Evolutionary conservation across 2,797 vertebrate species (phyloP).

Genomic region (Paratrypauchen microcephalus): DNA sequence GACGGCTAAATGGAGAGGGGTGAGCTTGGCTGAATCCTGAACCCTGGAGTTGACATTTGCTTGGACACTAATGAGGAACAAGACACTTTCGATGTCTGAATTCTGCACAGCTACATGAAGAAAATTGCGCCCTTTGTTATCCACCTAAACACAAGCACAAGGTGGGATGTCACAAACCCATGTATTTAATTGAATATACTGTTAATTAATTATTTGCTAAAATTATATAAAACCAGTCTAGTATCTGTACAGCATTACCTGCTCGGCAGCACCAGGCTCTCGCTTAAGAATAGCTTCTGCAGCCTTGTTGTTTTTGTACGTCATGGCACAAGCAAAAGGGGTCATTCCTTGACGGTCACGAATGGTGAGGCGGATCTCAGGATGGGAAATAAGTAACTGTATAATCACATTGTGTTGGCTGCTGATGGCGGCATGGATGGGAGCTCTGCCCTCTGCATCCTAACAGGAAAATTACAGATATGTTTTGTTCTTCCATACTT

Average conservation of each 20-base stretch:
- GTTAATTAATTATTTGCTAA: neutral
- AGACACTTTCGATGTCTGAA: conserved; percentile 96
- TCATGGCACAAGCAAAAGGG: conserved; percentile 98
- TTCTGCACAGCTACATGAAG: conserved; percentile 95
- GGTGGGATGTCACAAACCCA: neutral
- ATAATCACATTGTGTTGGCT: conserved; percentile 95
- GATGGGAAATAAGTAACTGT: conserved; percentile 95
- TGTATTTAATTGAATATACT: neutral
- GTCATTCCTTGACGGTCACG: conserved; percentile 96
- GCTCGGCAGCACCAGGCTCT: conserved; percentile 93
- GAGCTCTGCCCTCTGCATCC: conserved; percentile 95
- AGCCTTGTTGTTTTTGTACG: conserved; percentile 96
- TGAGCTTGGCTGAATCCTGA: conserved; percentile 94
- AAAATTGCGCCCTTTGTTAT: conserved; percentile 98
- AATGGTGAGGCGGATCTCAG: conserved; percentile 88
- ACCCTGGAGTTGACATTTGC: conserved; percentile 96
- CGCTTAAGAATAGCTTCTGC: conserved; percentile 95
- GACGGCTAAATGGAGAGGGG: conserved; percentile 94
- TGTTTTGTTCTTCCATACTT: neutral
- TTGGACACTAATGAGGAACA: conserved; percentile 97
- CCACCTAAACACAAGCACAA: conserved; percentile 77
- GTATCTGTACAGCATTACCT: conserved; percentile 72
- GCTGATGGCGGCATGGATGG: conserved; percentile 94
- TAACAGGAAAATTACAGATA: conserved; percentile 46
- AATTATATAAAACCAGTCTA: neutral